Base-by-base conservation (phyloP, 2,888 invertebrate species). In the Smittia aterrima region DNA sequence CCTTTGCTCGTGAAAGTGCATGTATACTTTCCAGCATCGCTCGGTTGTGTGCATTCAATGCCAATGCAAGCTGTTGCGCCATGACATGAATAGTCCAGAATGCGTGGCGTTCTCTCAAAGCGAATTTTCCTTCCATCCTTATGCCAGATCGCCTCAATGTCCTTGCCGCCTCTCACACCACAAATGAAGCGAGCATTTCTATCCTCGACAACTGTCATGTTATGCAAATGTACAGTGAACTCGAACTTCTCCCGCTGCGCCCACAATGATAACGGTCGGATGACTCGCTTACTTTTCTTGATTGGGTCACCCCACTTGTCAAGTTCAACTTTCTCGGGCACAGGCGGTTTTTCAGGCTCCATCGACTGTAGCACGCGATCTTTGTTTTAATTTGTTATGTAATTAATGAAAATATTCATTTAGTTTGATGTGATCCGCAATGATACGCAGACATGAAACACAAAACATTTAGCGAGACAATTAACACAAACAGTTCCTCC, bases 271-370 rank as follows among this genome's bases (percentile, higher is more conserved):
- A 72, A 38, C 7, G 72, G 72, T 24, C 72, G 72, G 9, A 72
- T 24, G 9, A 58, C 62, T 11, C 62, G 32, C 54, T 72, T 72
- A 9, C 27, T 25, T 27, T 62, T 71, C 16, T 71, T 72, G 11
- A 72, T 72, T 16, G 72, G 72, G 38, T 72, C 62, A n/a, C 72
- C 72, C 58, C 62, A 58, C 38, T 72, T 72, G 38, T 72, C 72
- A 22, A 62, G 40, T 62, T 62, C 62, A 16, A 40, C 11, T 62
- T 72, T 72, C n/a, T 72, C 72, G 9, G 27, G 32, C 16, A 7
- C 71, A 18, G 13, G 25, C 18, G 72, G 62, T 20, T 72, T 20
- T 20, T 58, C 38, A 2, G 32, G 18, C 9, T 58, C 20, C 16
- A 20, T n/a, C 58, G 47, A 47, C 22, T 58, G 32, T 32, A 32